Evolutionary conservation across 2,888 invertebrate genomes (phyloP), one percentile per base, ranked within the genome.

Genomic region (Lacanobia oleracea): DNA sequence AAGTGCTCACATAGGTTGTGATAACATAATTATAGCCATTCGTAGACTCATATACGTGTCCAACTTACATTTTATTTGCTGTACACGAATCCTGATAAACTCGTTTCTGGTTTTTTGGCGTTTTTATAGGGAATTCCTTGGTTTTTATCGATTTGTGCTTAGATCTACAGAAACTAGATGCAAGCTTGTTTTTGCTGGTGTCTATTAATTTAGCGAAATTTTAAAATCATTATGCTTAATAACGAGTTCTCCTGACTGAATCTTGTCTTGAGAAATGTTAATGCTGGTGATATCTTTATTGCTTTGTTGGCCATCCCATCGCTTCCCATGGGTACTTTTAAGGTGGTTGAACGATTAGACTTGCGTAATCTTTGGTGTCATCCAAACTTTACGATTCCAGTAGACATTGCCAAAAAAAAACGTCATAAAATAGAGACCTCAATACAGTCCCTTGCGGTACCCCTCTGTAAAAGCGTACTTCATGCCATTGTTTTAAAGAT

Each of bases 21-120:
- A 81, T 72, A 81, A 64, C 60, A 54, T 62, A 73, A 56, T 80
- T 65, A 54, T 53, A 75, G 18, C 12, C 33, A 74, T 80, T 76
- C 14, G 48, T 59, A 66, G 50, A 59, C 27, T n/a, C 61, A 51
- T 43, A 27, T 67, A n/a, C n/a, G 12, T 62, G 12, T 63, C 67
- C 27, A 77, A 43, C 23, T 54, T 72, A 67, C 27, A 63, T 61
- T 62, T 57, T 69, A 61, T 60, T 65, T 70, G 53, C 53, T 51
- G 9, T 62, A 18, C 48, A 65, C 43, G 18, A 67, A 74, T 75
- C 68, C 65, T 56, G 56, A 66, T 67, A 77, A 81, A 81, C 81
- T 77, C 3, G 80, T 81, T 77, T 70, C 56, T 63, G 33, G 21
- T 69, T 61, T 48, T 64, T 72, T 50, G 40, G 45, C 27, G 60